Evolutionary conservation across 2,113 vertebrate species (phyloP).

Genomic region (Gobio gobio): DNA sequence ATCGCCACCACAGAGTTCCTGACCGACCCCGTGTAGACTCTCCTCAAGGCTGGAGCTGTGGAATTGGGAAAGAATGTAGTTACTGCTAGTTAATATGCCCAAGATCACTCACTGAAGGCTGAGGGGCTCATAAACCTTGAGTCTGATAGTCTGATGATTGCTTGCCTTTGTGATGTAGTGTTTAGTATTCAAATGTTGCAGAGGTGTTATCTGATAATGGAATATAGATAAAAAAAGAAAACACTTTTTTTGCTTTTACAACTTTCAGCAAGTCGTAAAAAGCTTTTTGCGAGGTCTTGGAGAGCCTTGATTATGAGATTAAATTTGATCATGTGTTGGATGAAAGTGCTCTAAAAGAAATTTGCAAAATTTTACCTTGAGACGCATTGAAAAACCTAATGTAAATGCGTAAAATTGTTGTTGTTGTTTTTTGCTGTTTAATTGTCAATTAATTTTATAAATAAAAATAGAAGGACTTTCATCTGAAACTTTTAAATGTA

Average conservation of each 20-base stretch:
- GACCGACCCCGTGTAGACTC: background rate
- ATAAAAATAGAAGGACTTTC: too few species aligned
- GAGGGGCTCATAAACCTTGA: constrained; percentile 41
- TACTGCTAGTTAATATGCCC: constrained; percentile 30
- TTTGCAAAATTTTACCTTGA: background rate
- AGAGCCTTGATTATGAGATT: background rate
- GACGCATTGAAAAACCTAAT: background rate
- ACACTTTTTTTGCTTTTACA: constrained; percentile 21
- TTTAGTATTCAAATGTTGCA: constrained; percentile 37
- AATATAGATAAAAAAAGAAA: constrained; percentile 34
- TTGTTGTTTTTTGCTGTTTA: background rate
- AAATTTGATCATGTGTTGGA: background rate
- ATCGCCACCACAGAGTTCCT: constrained; percentile 18
- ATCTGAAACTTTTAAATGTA: too few species aligned
- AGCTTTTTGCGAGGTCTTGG: background rate
- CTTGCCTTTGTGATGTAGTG: constrained; percentile 35
- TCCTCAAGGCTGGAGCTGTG: constrained; percentile 16
- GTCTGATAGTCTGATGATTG: constrained; percentile 36
- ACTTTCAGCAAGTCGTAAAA: constrained; percentile 4
- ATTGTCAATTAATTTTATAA: background rate
- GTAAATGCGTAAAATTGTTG: background rate
- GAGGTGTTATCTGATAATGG: constrained; percentile 5
- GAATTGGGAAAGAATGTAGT: background rate
- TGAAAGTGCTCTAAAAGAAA: background rate
- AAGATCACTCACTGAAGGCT: constrained; percentile 13